Percentiles rank a stretch among this genome's conserved stretches.
Evolutionary conservation across 2,888 invertebrate genomes (phyloP).

Genomic region (Microchrysa polita): DNA sequence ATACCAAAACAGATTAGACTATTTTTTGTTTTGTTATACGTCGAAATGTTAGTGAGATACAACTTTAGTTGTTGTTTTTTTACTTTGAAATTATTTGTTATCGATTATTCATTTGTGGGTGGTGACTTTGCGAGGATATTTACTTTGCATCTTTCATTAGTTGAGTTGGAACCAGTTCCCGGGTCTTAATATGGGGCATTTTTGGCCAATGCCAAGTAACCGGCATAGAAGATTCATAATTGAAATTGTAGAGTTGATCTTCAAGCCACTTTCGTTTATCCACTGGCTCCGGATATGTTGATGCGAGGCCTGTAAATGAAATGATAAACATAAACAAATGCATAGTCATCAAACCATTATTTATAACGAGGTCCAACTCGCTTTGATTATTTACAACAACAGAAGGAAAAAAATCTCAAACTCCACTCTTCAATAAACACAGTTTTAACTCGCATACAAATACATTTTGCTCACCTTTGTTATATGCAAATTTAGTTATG

Average conservation of each 20-base stretch:
- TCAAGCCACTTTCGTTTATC: conserved; percentile 77
- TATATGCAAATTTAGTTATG: conserved; percentile 89
- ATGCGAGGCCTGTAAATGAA: conserved; percentile 75
- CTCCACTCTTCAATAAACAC: too few species aligned
- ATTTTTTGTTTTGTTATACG: too few species aligned
- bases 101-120: neutral
- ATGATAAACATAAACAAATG: too few species aligned
- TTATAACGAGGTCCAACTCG: too few species aligned
- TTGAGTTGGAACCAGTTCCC: conserved; percentile 60
- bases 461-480: conserved; percentile 71
- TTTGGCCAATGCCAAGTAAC: conserved; percentile 72
- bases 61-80: neutral
- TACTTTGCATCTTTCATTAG: conserved; percentile 49
- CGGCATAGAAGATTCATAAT: conserved; percentile 83
- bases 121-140: neutral
- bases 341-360: too few species aligned
- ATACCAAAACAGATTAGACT: too few species aligned
- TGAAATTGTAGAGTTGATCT: conserved; percentile 79
- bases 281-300: conserved; percentile 85
- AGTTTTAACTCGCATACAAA: too few species aligned
- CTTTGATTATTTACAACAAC: too few species aligned
- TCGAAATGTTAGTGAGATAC: neutral
- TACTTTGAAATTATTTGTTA: neutral
- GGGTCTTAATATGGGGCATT: conserved; percentile 61
- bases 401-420: too few species aligned